phyloP scores from a whole-genome alignment of 1,140 invertebrate genomes.

The Rhagoletis zephyria region DNA sequence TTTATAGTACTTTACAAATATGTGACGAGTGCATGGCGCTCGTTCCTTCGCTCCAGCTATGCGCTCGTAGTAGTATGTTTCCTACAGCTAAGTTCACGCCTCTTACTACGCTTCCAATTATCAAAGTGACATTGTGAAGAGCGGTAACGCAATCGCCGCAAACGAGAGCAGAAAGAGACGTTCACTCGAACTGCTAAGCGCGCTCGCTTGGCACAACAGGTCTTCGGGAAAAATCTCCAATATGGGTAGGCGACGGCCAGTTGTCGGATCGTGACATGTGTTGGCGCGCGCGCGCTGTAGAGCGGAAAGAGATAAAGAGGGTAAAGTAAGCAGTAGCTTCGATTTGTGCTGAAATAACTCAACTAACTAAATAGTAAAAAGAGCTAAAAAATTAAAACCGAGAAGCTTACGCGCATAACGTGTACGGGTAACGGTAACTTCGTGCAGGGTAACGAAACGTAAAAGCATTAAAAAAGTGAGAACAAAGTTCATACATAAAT shows the following conservation, averaged over 20 bases:
- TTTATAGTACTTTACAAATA: neutral
- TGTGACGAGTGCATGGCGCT: too few species aligned
- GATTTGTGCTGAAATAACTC: neutral
- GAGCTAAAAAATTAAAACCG: neutral
- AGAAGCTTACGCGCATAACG: conserved; percentile 70
- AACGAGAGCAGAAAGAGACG: conserved; percentile 69
- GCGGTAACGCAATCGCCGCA: conserved; percentile 63
- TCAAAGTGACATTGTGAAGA: conserved; percentile 70
- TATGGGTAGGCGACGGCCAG: conserved; percentile 78
- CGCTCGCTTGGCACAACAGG: conserved; percentile 83
- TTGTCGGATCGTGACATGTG: conserved; percentile 79
- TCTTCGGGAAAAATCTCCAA: conserved; percentile 83
- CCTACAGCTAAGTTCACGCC: neutral
- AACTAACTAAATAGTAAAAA: conserved; percentile 55
- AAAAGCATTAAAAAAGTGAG: conserved; percentile 47
- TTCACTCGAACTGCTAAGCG: conserved; percentile 77
- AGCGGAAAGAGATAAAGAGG: conserved; percentile 30
- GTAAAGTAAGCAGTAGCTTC: neutral
- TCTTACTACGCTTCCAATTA: conserved; percentile 58
- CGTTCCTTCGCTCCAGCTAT: neutral
- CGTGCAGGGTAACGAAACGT: conserved; percentile 57
- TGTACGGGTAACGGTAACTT: conserved; percentile 69
- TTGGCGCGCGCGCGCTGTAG: conserved; percentile 75
- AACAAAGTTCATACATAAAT: neutral
- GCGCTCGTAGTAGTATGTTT: too few species aligned